Conservation (phyloP, 1,140 invertebrate genomes). For the Drosophila teissieri region DNA sequence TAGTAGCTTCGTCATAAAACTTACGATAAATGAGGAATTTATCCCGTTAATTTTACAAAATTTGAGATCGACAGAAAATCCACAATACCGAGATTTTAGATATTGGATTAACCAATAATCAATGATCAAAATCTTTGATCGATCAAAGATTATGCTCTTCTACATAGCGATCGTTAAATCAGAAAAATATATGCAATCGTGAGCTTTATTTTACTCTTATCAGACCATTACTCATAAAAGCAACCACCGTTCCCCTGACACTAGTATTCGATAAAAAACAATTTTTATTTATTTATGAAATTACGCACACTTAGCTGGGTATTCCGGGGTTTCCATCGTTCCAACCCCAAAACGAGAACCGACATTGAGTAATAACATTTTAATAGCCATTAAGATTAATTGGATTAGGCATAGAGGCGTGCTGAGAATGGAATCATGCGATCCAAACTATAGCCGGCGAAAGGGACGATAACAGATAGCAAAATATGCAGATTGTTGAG, state of each 20-base stretch:
- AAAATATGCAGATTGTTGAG: slow-evolving; percentile 57
- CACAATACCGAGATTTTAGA: no score
- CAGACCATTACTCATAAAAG: neutral
- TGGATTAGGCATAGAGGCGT: slow-evolving; percentile 28
- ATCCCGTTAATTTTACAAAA: no score
- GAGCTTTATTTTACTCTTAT: neutral
- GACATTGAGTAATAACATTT: slow-evolving; percentile 78
- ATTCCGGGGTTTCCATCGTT: neutral
- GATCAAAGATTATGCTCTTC: neutral
- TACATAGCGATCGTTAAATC: neutral
- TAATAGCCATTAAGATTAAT: slow-evolving; percentile 75
- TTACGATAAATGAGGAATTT: no score
- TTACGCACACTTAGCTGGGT: neutral
- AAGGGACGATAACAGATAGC: slow-evolving; percentile 11
- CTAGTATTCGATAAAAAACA: slow-evolving; percentile 4
- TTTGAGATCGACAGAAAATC: no score
- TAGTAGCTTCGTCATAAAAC: no score
- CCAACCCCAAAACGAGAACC: slow-evolving; percentile 10
- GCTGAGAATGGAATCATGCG: slow-evolving; percentile 59
- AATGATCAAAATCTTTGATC: neutral
- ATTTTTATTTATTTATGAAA: slow-evolving; percentile 5
- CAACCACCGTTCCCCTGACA: neutral
- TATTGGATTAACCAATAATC: no score
- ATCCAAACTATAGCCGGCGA: slow-evolving; percentile 22
- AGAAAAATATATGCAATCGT: neutral